Evolutionary conservation across 2,888 invertebrate genomes (phyloP), one percentile per base, ranked within the genome.

Genomic region (Aspidiotus destructor): DNA sequence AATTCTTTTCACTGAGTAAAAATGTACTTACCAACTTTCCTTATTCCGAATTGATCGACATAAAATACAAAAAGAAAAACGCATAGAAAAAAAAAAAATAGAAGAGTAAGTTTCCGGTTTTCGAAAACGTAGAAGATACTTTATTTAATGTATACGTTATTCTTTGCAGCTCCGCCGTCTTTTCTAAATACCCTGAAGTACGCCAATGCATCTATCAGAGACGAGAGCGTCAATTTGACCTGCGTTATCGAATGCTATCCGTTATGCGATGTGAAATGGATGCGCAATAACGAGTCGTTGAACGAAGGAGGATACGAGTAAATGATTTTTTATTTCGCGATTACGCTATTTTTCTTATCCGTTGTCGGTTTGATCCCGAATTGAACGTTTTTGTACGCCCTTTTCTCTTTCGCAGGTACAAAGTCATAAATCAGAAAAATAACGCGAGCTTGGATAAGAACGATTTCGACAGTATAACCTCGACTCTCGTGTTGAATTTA

Each of bases 181-280:
- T 92, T 94, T 79, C 92, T 93, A 73, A 86, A 87, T 74, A 86
- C 92, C 75, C 85, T 85, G 54, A 87, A 88, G 2, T 92, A 92
- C 79, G 87, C 87, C 70, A 92, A 92, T 8, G 79, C 78, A 0
- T 75, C 79, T 55, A 75, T 77, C 71, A 88, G 88, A 68, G 85
- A 89, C 11, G 79, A 81, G 65, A 80, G 83, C 73, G 82, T 85
- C 69, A 83, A 82, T 68, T 81, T 94, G 15, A 87, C 88, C 1
- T 94, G 93, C 77, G 86, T 90, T 71, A 89, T 94, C 67, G 94
- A 94, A 76, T 94, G 93, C 76, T 88, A 87, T 10, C 94, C 94
- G 0, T 81, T 86, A 48, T 94, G 94, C 79, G 84, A 85, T 72
- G 87, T 94, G 69, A 82, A 86, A 40, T 94, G 94, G 94, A 82